phyloP scores from a whole-genome alignment of 2,113 vertebrate species.

The Psittacula cyanocephala region DNA sequence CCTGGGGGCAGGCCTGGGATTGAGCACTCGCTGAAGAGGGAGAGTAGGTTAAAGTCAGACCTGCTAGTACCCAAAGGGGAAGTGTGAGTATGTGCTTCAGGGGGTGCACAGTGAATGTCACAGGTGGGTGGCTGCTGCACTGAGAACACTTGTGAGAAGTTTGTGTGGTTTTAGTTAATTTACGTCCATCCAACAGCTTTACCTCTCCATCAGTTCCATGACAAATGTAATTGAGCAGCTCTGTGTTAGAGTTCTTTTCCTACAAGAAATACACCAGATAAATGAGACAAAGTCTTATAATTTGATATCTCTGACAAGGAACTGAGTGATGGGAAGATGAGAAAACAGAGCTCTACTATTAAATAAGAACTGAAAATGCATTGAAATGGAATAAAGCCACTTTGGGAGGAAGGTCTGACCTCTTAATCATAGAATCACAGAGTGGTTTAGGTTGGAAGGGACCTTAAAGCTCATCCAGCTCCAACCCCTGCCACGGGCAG shows the following conservation, averaged over 20 bases:
- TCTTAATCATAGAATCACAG: not conserved
- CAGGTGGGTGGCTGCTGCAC: not conserved
- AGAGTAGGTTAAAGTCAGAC: not conserved
- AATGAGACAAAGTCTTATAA: not conserved
- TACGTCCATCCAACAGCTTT: not conserved
- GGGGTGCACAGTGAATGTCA: not conserved
- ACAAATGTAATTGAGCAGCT: not conserved
- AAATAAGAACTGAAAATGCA: not conserved
- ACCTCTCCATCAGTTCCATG: not conserved
- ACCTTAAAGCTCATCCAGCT: not conserved
- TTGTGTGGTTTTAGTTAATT: not conserved
- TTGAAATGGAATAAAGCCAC: not conserved
- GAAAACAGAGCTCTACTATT: not conserved
- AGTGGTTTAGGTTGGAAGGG: not conserved
- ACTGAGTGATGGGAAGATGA: not conserved
- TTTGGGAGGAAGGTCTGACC: not conserved
- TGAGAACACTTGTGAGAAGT: too few relatives aligned
- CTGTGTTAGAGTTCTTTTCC: not conserved
- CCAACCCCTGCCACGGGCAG: not conserved
- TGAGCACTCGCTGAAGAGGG: not conserved
- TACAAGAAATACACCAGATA: not conserved
- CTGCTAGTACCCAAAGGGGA: not conserved
- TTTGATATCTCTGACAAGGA: not conserved
- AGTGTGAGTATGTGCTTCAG: fast-evolving
- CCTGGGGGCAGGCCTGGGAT: not conserved